Evolutionary conservation across 1,140 invertebrate genomes (phyloP).

Genomic region (Zeugodacus cucurbitae): DNA sequence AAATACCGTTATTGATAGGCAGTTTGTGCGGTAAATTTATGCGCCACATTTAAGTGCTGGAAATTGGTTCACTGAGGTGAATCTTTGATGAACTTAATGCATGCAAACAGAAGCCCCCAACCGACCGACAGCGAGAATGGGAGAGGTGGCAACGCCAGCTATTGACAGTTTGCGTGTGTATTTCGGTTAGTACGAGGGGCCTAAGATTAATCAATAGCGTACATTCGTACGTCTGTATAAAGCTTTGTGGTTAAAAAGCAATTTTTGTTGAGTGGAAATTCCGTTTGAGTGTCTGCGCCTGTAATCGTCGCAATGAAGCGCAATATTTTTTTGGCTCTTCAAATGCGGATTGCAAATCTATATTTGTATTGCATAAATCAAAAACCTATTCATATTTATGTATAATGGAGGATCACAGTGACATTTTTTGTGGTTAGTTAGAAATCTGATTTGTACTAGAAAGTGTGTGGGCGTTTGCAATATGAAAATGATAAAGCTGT

Average conservation of each 20-base stretch:
- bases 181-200: background rate
- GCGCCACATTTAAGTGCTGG: conserved; percentile 20
- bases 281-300: background rate
- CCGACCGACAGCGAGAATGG: background rate
- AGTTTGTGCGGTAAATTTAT: conserved; percentile 35
- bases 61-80: conserved; percentile 18
- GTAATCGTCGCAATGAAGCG: background rate
- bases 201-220: conserved; percentile 11
- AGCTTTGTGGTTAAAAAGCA: background rate
- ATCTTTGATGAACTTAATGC: conserved; percentile 10
- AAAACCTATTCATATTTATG: background rate
- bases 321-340: background rate
- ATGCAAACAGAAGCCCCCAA: background rate
- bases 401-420: background rate
- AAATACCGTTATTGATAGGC: background rate
- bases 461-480: no score
- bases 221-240: background rate
- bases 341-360: background rate
- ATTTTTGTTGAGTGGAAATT: conserved; percentile 17
- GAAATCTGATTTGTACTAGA: no score
- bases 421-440: background rate
- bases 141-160: background rate
- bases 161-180: background rate
- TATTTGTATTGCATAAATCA: background rate
- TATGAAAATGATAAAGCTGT: no score